Base-by-base conservation (phyloP, 2,113 vertebrate species). In the Orthonyx spaldingii region DNA sequence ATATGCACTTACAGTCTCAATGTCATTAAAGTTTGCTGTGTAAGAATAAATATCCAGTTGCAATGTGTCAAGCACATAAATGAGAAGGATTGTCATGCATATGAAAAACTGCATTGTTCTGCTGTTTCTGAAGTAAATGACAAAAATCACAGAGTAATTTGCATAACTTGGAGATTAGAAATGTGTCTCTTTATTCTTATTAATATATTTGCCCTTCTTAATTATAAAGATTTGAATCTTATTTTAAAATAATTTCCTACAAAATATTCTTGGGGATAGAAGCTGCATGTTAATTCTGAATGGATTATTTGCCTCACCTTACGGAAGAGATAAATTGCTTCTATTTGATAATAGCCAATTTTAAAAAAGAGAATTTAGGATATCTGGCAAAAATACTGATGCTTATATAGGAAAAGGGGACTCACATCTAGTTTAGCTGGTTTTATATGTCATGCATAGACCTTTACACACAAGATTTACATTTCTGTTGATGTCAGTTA, bases 191-290 rank as follows among this genome's bases (percentile, higher is more conserved):
- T 98, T 98, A 96, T 98, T 97, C 96, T 96, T 97, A 97, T 98
- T 98, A 98, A 98, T 98, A 97, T 97, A 97, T 97, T 98, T 98
- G 94, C 94, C 90, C 88, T 97, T 97, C 97, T 97, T 98, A 98
- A 98, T 98, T 98, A 98, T 97, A 97, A 98, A 98, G 98, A 98
- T 98, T 98, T 97, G 96, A 98, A 98, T 98, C 98, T 98, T 97
- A 84, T 87, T 98, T 98, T 96, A 80, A 97, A 98, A 98, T 97
- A 85, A 97, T 98, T 98, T 97, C 96, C 97, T 97, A 97, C 89
- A 95, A 97, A 98, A 97, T 96, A 97, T 97, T 98, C 95, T 93
- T 97, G 96, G 94, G 94, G 85, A 86, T 97, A 96, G 96, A 98
- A 96, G 93, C 84, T 95, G 96, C 93, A 96, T 97, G 93, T 97